phyloP scores from a whole-genome alignment of 2,113 vertebrate species.

The Ardeotis arabs region DNA sequence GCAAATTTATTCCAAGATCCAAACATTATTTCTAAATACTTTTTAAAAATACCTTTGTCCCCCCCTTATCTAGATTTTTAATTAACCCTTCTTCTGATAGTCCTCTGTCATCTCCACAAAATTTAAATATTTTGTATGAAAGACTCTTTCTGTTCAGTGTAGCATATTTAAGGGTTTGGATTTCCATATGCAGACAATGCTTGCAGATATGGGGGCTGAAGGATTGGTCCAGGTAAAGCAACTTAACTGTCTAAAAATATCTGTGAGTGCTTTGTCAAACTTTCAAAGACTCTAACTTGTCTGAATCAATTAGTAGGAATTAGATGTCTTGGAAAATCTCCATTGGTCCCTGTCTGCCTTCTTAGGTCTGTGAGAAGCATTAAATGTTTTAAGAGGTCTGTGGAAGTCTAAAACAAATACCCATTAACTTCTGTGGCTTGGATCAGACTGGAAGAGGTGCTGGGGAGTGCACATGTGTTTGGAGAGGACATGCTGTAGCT shows the following conservation, averaged over 20 bases:
- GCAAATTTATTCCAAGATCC: background rate
- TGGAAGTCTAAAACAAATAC: background rate
- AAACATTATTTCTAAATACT: background rate
- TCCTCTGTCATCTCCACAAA: background rate
- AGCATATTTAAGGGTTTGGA: background rate
- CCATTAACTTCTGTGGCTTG: background rate
- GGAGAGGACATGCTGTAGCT: background rate
- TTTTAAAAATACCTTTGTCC: background rate
- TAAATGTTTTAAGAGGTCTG: background rate
- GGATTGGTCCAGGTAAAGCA: background rate
- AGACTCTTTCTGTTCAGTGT: background rate
- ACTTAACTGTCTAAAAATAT: background rate
- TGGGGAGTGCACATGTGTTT: background rate
- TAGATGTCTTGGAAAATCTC: background rate
- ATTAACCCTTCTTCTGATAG: background rate
- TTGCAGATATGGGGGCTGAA: background rate
- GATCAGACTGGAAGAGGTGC: background rate
- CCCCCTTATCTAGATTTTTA: background rate
- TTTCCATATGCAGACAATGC: background rate
- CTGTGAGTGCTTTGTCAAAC: background rate
- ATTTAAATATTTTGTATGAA: background rate
- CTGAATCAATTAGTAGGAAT: background rate
- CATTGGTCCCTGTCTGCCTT: background rate
- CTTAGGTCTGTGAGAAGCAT: background rate
- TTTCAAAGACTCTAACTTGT: background rate